These are phyloP conservation scores for Aethes cnicana DNA, from an alignment of 2,888 invertebrate species.

Conservation along the genomic window DNA sequence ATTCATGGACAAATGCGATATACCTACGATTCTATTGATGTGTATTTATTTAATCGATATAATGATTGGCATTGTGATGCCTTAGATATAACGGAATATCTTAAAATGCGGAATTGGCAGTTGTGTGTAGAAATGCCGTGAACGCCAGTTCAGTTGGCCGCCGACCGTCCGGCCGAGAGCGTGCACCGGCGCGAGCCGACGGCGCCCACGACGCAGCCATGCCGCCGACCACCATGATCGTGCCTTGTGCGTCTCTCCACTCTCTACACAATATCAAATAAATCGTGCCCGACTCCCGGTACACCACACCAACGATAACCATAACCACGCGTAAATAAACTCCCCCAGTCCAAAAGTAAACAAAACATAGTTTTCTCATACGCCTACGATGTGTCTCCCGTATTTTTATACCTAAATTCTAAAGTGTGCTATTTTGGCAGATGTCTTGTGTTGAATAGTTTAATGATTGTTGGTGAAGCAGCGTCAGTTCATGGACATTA, in stretches of 20 bases:
- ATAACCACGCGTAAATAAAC: conserved; percentile 21
- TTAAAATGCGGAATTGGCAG: conserved; percentile 79
- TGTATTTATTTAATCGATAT: conserved; percentile 27
- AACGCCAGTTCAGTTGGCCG: conserved; percentile 68
- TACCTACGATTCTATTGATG: conserved; percentile 27
- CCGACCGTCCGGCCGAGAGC: conserved; percentile 73
- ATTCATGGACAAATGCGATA: conserved; percentile 10
- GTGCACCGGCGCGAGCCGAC: conserved; percentile 58
- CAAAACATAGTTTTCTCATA: conserved; percentile 37
- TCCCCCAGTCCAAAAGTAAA: conserved; percentile 27
- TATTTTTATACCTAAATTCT: conserved; percentile 38
- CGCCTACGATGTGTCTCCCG: conserved; percentile 43
- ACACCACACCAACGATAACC: background rate
- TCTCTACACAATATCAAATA: conserved; percentile 39
- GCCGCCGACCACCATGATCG: conserved; percentile 80
- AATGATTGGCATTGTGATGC: conserved; percentile 49
- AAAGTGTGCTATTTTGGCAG: conserved; percentile 53
- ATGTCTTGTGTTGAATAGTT: conserved; percentile 49
- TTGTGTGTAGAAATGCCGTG: conserved; percentile 56
- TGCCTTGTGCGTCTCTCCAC: conserved; percentile 72
- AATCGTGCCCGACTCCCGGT: conserved; percentile 1
- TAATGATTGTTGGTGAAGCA: conserved; percentile 39
- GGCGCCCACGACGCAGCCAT: conserved; percentile 60
- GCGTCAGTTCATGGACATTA: conserved; percentile 55
- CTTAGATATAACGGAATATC: conserved; percentile 73